Evolutionary conservation across 1,140 invertebrate species (phyloP).

Genomic region (Psilanteris sp.): DNA sequence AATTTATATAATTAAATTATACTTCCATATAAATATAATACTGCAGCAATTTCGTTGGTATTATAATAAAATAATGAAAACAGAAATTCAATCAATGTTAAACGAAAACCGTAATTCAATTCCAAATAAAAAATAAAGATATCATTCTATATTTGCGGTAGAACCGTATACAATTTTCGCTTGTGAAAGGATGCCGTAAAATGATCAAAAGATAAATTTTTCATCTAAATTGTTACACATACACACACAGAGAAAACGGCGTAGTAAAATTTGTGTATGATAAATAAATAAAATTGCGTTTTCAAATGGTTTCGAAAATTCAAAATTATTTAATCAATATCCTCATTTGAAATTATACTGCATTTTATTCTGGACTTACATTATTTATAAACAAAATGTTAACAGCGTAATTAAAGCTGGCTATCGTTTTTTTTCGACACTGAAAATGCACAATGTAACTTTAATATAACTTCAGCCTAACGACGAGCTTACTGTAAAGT

Average conservation of each 20-base stretch:
- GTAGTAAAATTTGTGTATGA: no score
- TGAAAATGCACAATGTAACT: constrained; percentile 32
- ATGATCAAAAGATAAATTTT: constrained; percentile 21
- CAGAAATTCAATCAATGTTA: constrained; percentile 12
- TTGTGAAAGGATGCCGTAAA: constrained; percentile 1
- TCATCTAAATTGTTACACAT: no score
- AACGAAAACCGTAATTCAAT: constrained; percentile 25
- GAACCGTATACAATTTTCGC: constrained; percentile 11
- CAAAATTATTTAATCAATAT: no score
- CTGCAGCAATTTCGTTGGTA: no score
- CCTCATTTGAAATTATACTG: no score
- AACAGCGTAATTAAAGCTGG: constrained; percentile 47
- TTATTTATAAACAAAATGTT: constrained; percentile 41
- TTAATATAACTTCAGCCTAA: constrained; percentile 48
- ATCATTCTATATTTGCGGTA: constrained; percentile 4
- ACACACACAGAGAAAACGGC: no score
- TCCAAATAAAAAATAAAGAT: constrained; percentile 33
- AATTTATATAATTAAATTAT: no score
- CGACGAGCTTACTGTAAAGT: constrained; percentile 27
- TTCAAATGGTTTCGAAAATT: neutral
- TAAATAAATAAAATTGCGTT: constrained; percentile 20
- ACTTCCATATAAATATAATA: no score
- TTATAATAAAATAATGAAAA: no score
- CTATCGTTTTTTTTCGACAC: constrained; percentile 27
- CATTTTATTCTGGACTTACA: no score